Percentiles rank a stretch among this genome's conserved stretches.
These are phyloP conservation scores for Prenolepis imparis DNA, from an alignment of 2,888 invertebrate species.

Conservation along the genomic window DNA sequence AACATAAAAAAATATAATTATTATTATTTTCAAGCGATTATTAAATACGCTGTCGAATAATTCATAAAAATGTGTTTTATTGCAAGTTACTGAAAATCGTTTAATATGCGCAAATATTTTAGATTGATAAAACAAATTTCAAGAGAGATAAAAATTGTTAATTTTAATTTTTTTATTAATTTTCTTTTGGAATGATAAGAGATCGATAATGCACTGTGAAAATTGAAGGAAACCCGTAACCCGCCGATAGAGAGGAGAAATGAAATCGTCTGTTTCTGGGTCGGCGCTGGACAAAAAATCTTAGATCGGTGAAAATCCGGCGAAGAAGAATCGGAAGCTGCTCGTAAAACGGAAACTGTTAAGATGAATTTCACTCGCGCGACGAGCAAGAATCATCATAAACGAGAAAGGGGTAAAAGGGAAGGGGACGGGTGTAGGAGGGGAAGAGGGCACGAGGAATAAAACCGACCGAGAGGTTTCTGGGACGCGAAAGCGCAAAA, in stretches of 20 bases:
- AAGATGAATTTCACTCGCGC: slow-evolving; percentile 70
- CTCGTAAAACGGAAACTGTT: slow-evolving; percentile 74
- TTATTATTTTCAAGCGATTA: background rate
- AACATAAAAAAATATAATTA: background rate
- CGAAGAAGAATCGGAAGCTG: slow-evolving; percentile 66
- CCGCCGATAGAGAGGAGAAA: slow-evolving; percentile 26
- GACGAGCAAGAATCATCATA: slow-evolving; percentile 56
- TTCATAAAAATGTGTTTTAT: background rate
- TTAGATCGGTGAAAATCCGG: slow-evolving; percentile 66
- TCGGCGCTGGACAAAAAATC: slow-evolving; percentile 64
- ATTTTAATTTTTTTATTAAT: background rate
- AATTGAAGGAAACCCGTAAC: slow-evolving; percentile 31
- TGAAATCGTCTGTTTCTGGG: slow-evolving; percentile 65
- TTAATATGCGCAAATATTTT: background rate
- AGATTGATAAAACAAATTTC: background rate
- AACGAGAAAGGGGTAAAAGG: slow-evolving; percentile 33
- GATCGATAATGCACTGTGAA: slow-evolving; percentile 25
- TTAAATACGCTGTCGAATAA: background rate
- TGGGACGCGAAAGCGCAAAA: slow-evolving; percentile 81
- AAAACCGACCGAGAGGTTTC: slow-evolving; percentile 72
- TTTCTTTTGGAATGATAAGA: background rate
- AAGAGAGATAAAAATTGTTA: background rate
- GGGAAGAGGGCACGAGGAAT: slow-evolving; percentile 46
- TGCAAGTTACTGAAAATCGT: background rate
- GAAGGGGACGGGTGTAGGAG: background rate